These are phyloP conservation scores for Druon quercuslanigerum DNA, from an alignment of 1,140 invertebrate genomes.

Conservation along the genomic window DNA sequence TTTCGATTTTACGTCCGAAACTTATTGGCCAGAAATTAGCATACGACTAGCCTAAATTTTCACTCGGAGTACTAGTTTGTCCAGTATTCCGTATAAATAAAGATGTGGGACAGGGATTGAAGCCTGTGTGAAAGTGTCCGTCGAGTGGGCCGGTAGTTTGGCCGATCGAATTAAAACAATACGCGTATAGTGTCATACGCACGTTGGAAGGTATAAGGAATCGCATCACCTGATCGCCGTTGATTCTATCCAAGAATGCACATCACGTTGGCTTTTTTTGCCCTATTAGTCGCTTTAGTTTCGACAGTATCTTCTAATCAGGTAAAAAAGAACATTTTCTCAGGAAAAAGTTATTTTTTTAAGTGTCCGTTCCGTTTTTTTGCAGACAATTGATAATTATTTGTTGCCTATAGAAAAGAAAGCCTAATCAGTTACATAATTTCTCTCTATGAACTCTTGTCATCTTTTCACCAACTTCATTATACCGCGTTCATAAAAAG, in stretches of 20 bases:
- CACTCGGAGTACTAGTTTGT: conserved; percentile 61
- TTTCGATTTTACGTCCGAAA: neutral
- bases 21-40: conserved; percentile 53
- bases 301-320: conserved; percentile 1
- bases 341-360: too few relatives aligned
- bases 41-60: conserved; percentile 70
- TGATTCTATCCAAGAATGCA: conserved; percentile 5
- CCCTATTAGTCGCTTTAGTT: neutral
- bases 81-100: conserved; percentile 73
- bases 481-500: too few relatives aligned
- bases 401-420: too few relatives aligned
- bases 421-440: too few relatives aligned
- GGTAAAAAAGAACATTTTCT: neutral
- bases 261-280: conserved; percentile 7
- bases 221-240: neutral
- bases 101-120: conserved; percentile 64
- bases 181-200: conserved; percentile 48
- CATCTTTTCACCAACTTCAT: too few relatives aligned
- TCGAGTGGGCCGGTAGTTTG: conserved; percentile 51
- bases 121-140: conserved; percentile 72
- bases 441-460: too few relatives aligned
- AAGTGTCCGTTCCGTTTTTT: neutral
- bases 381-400: too few relatives aligned
- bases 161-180: conserved; percentile 55
- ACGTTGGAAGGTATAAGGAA: conserved; percentile 50